phyloP scores from a whole-genome alignment of 53 echinoderm and acorn worm species.

The Actinopyga echinites region DNA sequence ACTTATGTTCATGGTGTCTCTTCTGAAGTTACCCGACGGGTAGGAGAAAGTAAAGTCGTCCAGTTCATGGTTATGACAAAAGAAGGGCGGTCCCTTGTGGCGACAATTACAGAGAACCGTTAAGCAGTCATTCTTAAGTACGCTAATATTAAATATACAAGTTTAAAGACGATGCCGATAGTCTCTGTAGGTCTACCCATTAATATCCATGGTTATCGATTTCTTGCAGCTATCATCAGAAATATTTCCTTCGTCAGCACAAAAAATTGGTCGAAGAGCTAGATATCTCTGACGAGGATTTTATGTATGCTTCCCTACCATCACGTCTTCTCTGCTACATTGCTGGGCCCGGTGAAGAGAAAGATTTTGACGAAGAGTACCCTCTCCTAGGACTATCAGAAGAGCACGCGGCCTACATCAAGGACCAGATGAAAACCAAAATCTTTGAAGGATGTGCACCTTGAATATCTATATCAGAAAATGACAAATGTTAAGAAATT shows the following conservation, averaged over 20 bases:
- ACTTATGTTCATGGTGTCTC: too few relatives aligned
- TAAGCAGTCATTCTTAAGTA: too few relatives aligned
- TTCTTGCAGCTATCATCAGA: conserved; percentile 79
- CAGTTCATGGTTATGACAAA: too few relatives aligned
- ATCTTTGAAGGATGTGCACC: conserved; percentile 42
- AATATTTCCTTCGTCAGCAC: conserved; percentile 88
- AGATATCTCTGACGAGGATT: conserved; percentile 60
- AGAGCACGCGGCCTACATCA: conserved; percentile 63
- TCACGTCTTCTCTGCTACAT: conserved; percentile 78
- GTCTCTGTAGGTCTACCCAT: background rate
- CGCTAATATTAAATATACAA: too few relatives aligned
- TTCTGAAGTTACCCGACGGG: too few relatives aligned
- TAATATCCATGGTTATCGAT: background rate
- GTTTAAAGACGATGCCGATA: too few relatives aligned
- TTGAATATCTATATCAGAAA: background rate
- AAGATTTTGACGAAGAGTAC: conserved; percentile 57
- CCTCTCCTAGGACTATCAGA: conserved; percentile 50
- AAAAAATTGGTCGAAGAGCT: conserved; percentile 66
- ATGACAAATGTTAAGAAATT: too few relatives aligned
- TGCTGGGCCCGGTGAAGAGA: conserved; percentile 63
- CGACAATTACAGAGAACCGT: too few relatives aligned
- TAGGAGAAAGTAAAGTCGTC: too few relatives aligned
- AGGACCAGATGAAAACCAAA: conserved; percentile 49
- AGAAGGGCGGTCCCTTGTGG: too few relatives aligned
- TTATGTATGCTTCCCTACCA: conserved; percentile 62